A percentile compares a stretch with the other conserved stretches of the same genome.
These are phyloP conservation scores for Reinhardtius hippoglossoides DNA, from an alignment of 2,113 vertebrate species.

Conservation along the genomic window DNA sequence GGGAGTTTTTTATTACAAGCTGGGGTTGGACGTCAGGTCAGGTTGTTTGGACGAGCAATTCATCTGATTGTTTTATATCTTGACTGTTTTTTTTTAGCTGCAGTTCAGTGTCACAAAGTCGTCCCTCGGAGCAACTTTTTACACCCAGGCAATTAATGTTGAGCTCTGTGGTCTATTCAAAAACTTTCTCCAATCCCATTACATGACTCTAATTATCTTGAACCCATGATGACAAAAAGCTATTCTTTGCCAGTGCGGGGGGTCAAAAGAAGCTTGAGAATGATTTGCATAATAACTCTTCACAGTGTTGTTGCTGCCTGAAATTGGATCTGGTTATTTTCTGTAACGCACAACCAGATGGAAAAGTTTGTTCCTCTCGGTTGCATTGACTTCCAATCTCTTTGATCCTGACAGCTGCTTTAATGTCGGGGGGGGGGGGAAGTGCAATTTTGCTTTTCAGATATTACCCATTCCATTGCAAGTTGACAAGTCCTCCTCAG, in stretches of 20 bases:
- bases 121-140: slow-evolving; percentile 20
- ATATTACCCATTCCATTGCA: slow-evolving; percentile 18
- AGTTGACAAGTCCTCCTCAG: slow-evolving; percentile 12
- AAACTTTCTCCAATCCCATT: slow-evolving; percentile 12
- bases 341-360: slow-evolving; percentile 21
- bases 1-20: neutral
- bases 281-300: slow-evolving; percentile 45
- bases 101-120: slow-evolving; percentile 9
- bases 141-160: slow-evolving; percentile 25
- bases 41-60: slow-evolving; percentile 4
- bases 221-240: slow-evolving; percentile 11
- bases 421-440: slow-evolving; percentile 32
- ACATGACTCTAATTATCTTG: slow-evolving; percentile 21
- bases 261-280: slow-evolving; percentile 44
- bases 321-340: slow-evolving; percentile 35
- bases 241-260: slow-evolving; percentile 1
- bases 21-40: neutral
- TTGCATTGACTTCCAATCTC: slow-evolving; percentile 13
- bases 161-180: neutral
- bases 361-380: slow-evolving; percentile 16
- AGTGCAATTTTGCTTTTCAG: slow-evolving; percentile 19
- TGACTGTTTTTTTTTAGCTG: slow-evolving; percentile 5
- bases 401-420: slow-evolving; percentile 32
- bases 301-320: slow-evolving; percentile 33
- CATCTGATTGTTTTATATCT: slow-evolving; percentile 2